These are phyloP conservation scores for Scartelaos histophorus DNA, from an alignment of 2,113 vertebrate species.

Conservation along the genomic window DNA sequence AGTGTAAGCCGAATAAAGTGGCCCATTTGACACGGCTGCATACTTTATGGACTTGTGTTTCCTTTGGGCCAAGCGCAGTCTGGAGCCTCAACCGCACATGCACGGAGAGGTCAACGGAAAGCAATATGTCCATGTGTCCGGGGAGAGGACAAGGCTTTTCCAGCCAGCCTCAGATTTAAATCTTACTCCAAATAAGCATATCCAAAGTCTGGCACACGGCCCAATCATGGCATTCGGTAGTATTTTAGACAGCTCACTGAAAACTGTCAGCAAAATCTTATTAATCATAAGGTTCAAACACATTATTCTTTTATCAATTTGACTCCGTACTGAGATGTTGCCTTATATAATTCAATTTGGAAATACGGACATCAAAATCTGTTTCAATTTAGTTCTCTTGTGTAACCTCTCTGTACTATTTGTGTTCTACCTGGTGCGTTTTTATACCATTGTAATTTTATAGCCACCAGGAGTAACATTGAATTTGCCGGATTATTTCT, in stretches of 20 bases:
- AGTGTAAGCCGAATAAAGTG: not conserved
- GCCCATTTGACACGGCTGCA: conserved; percentile 14
- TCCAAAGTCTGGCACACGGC: conserved; percentile 1
- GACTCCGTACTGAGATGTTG: not conserved
- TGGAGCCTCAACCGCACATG: conserved; percentile 21
- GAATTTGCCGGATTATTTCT: too few species aligned
- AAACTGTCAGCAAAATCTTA: conserved; percentile 1
- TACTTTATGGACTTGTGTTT: conserved; percentile 34
- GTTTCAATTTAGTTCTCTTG: not conserved
- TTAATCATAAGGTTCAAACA: conserved; percentile 3
- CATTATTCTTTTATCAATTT: not conserved
- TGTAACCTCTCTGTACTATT: not conserved
- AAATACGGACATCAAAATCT: not conserved
- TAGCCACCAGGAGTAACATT: too few species aligned
- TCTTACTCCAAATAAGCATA: not conserved
- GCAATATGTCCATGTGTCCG: conserved; percentile 13
- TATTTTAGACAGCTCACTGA: not conserved
- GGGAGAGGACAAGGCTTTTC: not conserved
- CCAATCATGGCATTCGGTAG: not conserved
- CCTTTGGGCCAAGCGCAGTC: conserved; percentile 27
- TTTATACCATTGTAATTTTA: too few species aligned
- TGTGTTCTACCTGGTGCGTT: not conserved
- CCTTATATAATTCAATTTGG: not conserved
- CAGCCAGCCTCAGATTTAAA: not conserved
- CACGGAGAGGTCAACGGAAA: conserved; percentile 4